phyloP scores from a whole-genome alignment of 2,888 invertebrate species.

The Pseudococcus longispinus region DNA sequence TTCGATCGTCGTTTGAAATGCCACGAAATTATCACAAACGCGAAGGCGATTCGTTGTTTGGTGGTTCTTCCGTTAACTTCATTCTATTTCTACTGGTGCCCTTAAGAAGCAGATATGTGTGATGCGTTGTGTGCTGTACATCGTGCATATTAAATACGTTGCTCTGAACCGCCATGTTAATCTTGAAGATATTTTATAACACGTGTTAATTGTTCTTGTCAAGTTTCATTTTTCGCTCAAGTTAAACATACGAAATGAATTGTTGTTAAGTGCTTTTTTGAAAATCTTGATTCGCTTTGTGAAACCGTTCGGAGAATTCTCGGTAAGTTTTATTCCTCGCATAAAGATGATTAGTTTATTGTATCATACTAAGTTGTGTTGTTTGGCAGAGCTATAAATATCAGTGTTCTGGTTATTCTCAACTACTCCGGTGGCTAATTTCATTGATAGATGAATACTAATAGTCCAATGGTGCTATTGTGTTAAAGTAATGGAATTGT shows the following conservation, averaged over 20 bases:
- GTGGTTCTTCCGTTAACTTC: background rate
- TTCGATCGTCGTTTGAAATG: background rate
- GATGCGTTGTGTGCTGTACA: background rate
- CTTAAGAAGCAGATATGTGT: background rate
- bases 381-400: background rate
- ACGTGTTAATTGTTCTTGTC: background rate
- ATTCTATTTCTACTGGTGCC: background rate
- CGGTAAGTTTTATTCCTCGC: background rate
- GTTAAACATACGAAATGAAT: background rate
- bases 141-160: constrained; percentile 19
- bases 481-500: background rate
- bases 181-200: background rate
- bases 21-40: background rate
- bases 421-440: background rate
- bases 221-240: background rate
- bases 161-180: background rate
- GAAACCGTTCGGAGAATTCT: background rate
- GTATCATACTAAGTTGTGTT: background rate
- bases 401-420: background rate
- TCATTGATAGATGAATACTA: background rate
- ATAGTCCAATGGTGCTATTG: background rate
- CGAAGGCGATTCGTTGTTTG: background rate
- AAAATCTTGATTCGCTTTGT: background rate
- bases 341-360: background rate
- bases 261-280: background rate